Conservation (phyloP, 2,888 invertebrate species). For the Monoplex corrugatus region DNA sequence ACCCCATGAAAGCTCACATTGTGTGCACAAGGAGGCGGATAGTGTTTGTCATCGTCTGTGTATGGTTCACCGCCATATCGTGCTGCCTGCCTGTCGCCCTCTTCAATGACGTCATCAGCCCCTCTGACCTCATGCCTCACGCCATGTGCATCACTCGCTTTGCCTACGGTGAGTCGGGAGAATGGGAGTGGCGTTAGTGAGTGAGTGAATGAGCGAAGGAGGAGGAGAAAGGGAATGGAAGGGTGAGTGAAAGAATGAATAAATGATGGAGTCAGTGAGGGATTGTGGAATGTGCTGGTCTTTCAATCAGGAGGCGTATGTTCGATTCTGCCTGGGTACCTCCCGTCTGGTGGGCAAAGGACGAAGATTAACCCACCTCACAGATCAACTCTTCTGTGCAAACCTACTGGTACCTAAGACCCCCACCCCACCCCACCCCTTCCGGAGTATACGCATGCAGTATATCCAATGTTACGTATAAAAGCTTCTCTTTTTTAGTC, state of each 20-base stretch:
- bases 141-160: slow-evolving; percentile 77
- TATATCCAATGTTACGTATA: too few species aligned
- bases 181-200: not conserved
- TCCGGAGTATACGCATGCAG: too few species aligned
- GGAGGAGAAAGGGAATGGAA: not conserved
- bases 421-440: too few species aligned
- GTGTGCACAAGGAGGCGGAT: slow-evolving; percentile 79
- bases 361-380: too few species aligned
- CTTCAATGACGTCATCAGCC: slow-evolving; percentile 73
- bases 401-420: too few species aligned
- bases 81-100: slow-evolving; percentile 78
- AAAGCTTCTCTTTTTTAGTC: too few species aligned
- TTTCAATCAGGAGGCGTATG: too few species aligned
- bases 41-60: slow-evolving; percentile 73
- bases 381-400: too few species aligned
- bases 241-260: not conserved
- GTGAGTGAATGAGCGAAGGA: not conserved
- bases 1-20: slow-evolving; percentile 81
- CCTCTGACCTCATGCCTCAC: slow-evolving; percentile 61
- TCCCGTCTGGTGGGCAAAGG: too few species aligned
- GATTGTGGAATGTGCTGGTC: too few species aligned
- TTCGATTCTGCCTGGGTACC: too few species aligned
- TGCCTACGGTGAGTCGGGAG: slow-evolving; percentile 53
- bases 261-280: too few species aligned
- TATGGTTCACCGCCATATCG: slow-evolving; percentile 78